A percentile compares a stretch with the other conserved stretches of the same genome.
Evolutionary conservation across 2,888 invertebrate genomes (phyloP).

Genomic region (Drosophila histrio): DNA sequence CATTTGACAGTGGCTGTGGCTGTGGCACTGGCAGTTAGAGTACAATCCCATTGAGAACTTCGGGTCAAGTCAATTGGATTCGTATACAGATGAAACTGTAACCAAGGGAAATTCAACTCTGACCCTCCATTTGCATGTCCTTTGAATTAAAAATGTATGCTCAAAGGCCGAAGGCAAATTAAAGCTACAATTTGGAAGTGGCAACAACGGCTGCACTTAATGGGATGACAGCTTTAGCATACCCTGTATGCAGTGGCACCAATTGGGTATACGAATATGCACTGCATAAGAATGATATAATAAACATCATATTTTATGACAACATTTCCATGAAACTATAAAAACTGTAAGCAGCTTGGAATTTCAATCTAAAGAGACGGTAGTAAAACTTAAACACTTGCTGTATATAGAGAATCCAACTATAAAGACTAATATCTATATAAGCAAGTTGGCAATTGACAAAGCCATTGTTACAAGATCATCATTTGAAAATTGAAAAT

Average conservation of each 20-base stretch:
- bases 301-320: neutral
- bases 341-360: neutral
- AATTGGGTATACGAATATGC: neutral
- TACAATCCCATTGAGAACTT: neutral
- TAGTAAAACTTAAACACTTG: neutral
- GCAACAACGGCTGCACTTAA: conserved; percentile 57
- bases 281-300: neutral
- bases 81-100: conserved; percentile 14
- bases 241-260: conserved; percentile 6
- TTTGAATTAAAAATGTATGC: conserved; percentile 1
- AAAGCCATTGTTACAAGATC: neutral
- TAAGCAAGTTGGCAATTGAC: neutral
- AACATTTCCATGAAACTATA: neutral
- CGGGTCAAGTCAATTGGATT: conserved; percentile 19
- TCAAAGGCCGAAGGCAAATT: conserved; percentile 15
- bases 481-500: neutral
- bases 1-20: conserved; percentile 12
- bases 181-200: conserved; percentile 26
- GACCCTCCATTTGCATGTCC: neutral
- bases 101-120: neutral
- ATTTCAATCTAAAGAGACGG: neutral
- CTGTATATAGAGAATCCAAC: neutral
- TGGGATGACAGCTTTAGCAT: conserved; percentile 38
- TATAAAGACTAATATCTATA: neutral
- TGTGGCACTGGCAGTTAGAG: neutral